Percentiles rank a stretch among this genome's conserved stretches.
These are phyloP conservation scores for Tribolium freemani DNA, from an alignment of 2,888 invertebrate species.

Conservation along the genomic window DNA sequence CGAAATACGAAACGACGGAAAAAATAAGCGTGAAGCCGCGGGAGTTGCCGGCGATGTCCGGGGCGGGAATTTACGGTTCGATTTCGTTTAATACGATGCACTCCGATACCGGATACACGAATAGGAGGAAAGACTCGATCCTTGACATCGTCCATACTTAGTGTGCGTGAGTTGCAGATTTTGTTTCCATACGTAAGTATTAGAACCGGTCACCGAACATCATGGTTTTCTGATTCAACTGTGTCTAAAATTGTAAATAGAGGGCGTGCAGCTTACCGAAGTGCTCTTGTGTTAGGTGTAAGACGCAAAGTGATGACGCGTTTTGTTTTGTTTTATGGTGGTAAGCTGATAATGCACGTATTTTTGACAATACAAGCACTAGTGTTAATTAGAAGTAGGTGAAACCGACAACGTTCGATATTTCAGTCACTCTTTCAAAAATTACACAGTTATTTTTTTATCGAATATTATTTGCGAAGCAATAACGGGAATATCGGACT, in stretches of 20 bases:
- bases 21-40: constrained; percentile 68
- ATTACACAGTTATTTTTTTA: constrained; percentile 22
- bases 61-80: constrained; percentile 70
- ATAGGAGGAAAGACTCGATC: constrained; percentile 64
- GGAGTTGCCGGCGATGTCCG: constrained; percentile 72
- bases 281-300: constrained; percentile 2
- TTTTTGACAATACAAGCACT: constrained; percentile 50
- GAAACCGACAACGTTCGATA: constrained; percentile 12
- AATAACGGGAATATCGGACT: constrained; percentile 29
- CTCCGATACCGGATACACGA: constrained; percentile 62
- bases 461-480: constrained; percentile 28
- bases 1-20: constrained; percentile 36
- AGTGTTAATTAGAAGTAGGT: constrained; percentile 23
- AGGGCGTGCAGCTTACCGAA: constrained; percentile 29
- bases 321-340: constrained; percentile 20
- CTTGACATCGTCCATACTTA: constrained; percentile 66
- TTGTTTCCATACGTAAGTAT: constrained; percentile 48
- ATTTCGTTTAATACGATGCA: constrained; percentile 75
- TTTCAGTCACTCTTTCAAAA: constrained; percentile 18
- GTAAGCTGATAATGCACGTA: constrained; percentile 41
- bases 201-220: constrained; percentile 39
- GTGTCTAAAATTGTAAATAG: constrained; percentile 18
- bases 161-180: constrained; percentile 51
- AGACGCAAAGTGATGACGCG: not conserved
- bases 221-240: constrained; percentile 27